These are phyloP conservation scores for Bombus haemorrhoidalis DNA, from an alignment of 1,140 invertebrate species.

Conservation along the genomic window DNA sequence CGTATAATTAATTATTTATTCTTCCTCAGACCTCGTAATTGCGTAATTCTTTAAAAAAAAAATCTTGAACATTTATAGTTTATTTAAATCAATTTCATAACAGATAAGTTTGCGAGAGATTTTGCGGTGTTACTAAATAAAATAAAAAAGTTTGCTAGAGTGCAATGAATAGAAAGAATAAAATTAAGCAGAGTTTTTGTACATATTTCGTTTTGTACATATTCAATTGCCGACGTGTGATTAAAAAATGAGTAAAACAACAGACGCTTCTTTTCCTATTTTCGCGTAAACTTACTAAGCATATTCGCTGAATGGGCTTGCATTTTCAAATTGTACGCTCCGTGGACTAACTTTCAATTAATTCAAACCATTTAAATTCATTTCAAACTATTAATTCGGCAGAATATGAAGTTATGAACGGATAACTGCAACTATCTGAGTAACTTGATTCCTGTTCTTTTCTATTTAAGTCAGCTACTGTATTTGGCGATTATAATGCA, in stretches of 20 bases:
- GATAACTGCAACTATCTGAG: not conserved
- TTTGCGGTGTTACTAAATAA: not conserved
- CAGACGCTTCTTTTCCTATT: not conserved
- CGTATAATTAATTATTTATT: not conserved
- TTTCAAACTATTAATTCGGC: not conserved
- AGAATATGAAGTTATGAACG: constrained; percentile 20
- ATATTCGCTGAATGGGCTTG: not conserved
- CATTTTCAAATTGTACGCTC: not conserved
- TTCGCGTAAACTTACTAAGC: not conserved
- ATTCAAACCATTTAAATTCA: constrained; percentile 25
- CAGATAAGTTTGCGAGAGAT: not conserved
- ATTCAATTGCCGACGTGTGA: not conserved
- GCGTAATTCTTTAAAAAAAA: not conserved
- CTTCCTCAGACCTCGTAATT: not conserved
- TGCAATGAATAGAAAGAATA: not conserved
- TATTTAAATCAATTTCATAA: not conserved
- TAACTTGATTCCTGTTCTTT: not conserved
- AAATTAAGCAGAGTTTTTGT: no score
- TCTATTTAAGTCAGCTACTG: not conserved
- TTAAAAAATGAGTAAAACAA: not conserved
- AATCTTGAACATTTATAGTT: not conserved
- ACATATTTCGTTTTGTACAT: not conserved
- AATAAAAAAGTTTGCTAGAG: not conserved
- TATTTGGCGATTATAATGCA: not conserved
- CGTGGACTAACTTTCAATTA: constrained; percentile 13